Evolutionary conservation across 2,797 vertebrate genomes (phyloP).

Genomic region (Tokudaia muenninki): DNA sequence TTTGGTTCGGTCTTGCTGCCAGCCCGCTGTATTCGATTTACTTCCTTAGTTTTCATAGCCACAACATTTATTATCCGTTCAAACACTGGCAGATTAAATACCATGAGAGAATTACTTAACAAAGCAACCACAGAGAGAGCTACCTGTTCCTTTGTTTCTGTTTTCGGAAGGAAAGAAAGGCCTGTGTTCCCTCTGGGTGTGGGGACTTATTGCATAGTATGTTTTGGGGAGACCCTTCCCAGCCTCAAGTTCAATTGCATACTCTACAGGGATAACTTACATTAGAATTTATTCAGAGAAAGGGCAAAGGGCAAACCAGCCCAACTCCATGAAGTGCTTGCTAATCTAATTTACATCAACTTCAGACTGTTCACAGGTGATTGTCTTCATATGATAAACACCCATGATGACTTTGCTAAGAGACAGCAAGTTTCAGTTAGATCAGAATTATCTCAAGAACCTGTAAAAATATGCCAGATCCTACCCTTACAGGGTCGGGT

Average conservation of each 20-base stretch:
- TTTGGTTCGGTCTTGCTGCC: background rate
- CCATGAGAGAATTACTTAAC: slow-evolving; percentile 75
- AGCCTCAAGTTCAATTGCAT: background rate
- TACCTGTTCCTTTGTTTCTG: slow-evolving; percentile 35
- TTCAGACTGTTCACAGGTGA: background rate
- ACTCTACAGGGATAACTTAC: background rate
- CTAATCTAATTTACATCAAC: background rate
- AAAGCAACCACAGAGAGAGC: slow-evolving; percentile 59
- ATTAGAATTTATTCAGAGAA: background rate
- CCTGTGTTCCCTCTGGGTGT: background rate
- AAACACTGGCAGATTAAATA: slow-evolving; percentile 75
- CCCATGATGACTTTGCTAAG: slow-evolving; percentile 36
- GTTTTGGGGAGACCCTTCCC: background rate
- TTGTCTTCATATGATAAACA: slow-evolving; percentile 57
- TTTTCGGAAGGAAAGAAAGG: slow-evolving; percentile 60
- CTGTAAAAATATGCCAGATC: background rate
- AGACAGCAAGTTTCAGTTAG: slow-evolving; percentile 12
- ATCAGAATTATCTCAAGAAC: slow-evolving; percentile 23
- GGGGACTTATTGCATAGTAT: background rate
- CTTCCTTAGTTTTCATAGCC: slow-evolving; percentile 69
- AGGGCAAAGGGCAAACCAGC: background rate
- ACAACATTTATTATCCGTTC: slow-evolving; percentile 63
- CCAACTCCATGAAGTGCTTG: background rate
- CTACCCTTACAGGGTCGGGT: background rate
- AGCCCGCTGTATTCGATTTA: slow-evolving; percentile 49